Evolutionary conservation across 2,888 invertebrate genomes (phyloP), one percentile per base, ranked within the genome.

Genomic region (Latheticus oryzae): DNA sequence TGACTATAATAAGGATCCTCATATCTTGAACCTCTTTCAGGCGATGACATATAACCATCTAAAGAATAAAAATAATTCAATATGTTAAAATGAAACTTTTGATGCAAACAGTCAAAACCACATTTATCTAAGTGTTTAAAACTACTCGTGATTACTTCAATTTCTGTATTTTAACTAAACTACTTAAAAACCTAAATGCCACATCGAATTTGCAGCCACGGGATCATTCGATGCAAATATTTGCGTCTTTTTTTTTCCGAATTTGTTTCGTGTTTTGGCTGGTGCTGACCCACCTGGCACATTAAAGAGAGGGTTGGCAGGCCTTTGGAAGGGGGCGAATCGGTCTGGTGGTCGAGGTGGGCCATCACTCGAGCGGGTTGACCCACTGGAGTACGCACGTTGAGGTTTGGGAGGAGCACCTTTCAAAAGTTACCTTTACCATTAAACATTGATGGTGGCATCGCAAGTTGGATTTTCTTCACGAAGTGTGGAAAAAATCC

Each of bases 1-100:
- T 91, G 91, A 42, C 90, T 86, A 72, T 93, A 93, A 79, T 93
- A 93, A 0, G 93, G 92, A 71, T 94, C 94, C 73, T 93, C 93
- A 70, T 93, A 93, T 42, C 90, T 82, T 2, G 87, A 85, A 33
- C 86, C 85, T 59, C 93, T 84, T 74, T 93, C 93, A 0, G 94
- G 93, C 1, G 93, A 93, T 47, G 93, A 93, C 86, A 92, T 90
- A 77, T 93, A 93, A 3, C 92, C 93, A 75, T 88, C 88, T 79
- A 70, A 33, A 62, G n/a, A 37, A 54, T 7, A 42, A 37, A 17
- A 9, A 38, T 13, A 24, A 40, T n/a, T n/a, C n/a, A n/a, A n/a
- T n/a, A n/a, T n/a, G n/a, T n/a, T n/a, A n/a, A n/a, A n/a, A n/a
- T n/a, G n/a, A n/a, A n/a, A n/a, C n/a, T n/a, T n/a, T n/a, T n/a